Conservation (phyloP, 2,888 invertebrate genomes). For the Saturnia japonica region DNA sequence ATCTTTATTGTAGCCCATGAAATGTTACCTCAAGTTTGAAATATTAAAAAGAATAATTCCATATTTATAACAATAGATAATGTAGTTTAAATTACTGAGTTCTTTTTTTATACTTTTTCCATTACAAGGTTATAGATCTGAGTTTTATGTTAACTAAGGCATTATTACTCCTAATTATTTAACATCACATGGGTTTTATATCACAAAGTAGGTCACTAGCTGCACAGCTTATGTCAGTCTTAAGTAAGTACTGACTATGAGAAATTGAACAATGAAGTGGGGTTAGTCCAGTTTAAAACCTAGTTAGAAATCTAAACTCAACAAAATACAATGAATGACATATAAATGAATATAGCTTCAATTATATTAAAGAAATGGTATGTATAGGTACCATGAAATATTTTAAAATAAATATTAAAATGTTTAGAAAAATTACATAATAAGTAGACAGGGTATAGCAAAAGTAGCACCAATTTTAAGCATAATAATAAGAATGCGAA, state of each 20-base stretch:
- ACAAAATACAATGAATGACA: neutral
- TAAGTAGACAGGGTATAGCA: neutral
- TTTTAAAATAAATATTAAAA: neutral
- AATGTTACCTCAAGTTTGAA: neutral
- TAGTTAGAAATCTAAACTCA: neutral
- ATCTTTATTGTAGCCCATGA: too few relatives aligned
- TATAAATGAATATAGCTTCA: neutral
- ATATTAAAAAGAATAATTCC: neutral
- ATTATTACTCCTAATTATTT: neutral
- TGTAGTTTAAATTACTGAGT: too few relatives aligned
- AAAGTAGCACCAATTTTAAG: neutral
- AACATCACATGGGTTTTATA: neutral
- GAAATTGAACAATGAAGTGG: slow-evolving; percentile 3
- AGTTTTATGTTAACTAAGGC: neutral
- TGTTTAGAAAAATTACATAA: neutral
- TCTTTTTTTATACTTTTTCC: neutral
- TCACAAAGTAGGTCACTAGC: slow-evolving; percentile 6
- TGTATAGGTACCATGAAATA: neutral
- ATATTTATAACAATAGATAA: neutral
- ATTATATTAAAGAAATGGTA: too few relatives aligned
- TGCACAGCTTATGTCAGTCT: slow-evolving; percentile 4
- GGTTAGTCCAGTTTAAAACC: slow-evolving; percentile 13
- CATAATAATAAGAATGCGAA: neutral
- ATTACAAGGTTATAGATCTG: neutral
- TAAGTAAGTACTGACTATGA: neutral